Evolutionary conservation across 2,113 vertebrate genomes (phyloP), one percentile per base, ranked within the genome.

Genomic region (Gadus macrocephalus): DNA sequence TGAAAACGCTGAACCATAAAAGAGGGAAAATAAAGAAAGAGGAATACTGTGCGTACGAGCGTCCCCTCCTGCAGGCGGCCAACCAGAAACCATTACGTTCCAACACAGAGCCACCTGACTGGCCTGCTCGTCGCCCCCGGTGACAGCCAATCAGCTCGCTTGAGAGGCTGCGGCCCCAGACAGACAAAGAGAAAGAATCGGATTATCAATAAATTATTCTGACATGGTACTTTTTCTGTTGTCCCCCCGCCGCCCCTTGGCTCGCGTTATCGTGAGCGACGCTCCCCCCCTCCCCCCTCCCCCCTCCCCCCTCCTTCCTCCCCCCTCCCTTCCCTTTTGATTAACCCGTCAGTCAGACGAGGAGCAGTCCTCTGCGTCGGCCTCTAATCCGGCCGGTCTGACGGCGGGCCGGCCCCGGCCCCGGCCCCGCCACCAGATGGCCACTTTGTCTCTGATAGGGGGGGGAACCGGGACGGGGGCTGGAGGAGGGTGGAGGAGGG

Each of bases 141-240:
- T 72, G 72, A 74, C 76, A 73, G 42, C 49, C 74, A 66, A 74
- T 77, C 74, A 74, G 62, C 61, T 64, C 6, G 35, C 66, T 75
- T 68, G 56, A 75, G 73, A 81, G 74, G 70, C 74, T 55, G 66
- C 59, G 17, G 70, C 72, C 55, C 53, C 16, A n/a, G 25, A 16
- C 67, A 27, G 70, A 59, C 15, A 72, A 56, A 16, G 42, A 49
- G 12, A 49, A 49, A 49, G 12, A 49, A 49, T 9, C 12, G 9
- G 69, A 79, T 80, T 73, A 86, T 62, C 68, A 63, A 55, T 71
- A 76, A 66, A 78, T 83, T 79, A 83, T 75, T 77, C 69, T 65
- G 62, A 59, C 53, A 35, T 81, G 69, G 42, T 49, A 14, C 2
- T 49, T 49, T 1, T 14, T 49, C 12, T 49, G 8, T 49, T 12